phyloP scores from a whole-genome alignment of 2,113 vertebrate genomes.

The Albula glossodonta region DNA sequence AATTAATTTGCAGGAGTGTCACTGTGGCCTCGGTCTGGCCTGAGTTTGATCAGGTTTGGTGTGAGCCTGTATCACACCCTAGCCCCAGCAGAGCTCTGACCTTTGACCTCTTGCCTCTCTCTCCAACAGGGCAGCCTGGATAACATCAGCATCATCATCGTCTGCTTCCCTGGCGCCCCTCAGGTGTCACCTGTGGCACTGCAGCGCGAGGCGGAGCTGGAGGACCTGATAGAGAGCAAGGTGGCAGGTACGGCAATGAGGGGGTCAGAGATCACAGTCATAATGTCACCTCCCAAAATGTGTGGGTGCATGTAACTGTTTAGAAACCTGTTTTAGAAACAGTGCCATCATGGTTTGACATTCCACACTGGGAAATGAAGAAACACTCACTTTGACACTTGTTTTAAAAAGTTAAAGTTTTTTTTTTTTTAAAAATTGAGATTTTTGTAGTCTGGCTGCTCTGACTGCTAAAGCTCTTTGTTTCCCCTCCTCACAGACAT shows the following conservation, averaged over 20 bases:
- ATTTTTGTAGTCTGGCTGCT: not conserved
- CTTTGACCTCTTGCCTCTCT: slow-evolving; percentile 34
- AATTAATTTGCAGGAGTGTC: no score
- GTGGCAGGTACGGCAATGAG: slow-evolving; percentile 64
- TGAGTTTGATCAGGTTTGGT: not conserved
- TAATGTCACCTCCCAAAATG: no score
- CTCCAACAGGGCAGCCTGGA: slow-evolving; percentile 75
- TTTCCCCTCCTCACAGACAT: slow-evolving; percentile 61
- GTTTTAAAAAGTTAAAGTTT: no score
- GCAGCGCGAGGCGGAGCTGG: slow-evolving; percentile 66
- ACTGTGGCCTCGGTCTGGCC: no score
- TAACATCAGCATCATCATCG: slow-evolving; percentile 79
- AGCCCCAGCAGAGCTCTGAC: not conserved
- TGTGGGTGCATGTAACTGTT: no score
- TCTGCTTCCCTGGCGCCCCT: slow-evolving; percentile 76
- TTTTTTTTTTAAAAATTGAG: no score
- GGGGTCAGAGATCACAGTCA: not conserved
- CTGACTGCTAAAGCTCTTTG: not conserved
- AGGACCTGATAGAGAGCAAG: slow-evolving; percentile 68
- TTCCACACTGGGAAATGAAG: no score
- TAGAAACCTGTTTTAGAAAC: no score
- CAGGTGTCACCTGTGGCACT: slow-evolving; percentile 69
- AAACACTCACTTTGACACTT: no score
- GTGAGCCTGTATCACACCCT: no score
- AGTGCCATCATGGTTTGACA: no score